Evolutionary conservation across 2,888 invertebrate genomes (phyloP).

Genomic region (Lithophane leautieri): DNA sequence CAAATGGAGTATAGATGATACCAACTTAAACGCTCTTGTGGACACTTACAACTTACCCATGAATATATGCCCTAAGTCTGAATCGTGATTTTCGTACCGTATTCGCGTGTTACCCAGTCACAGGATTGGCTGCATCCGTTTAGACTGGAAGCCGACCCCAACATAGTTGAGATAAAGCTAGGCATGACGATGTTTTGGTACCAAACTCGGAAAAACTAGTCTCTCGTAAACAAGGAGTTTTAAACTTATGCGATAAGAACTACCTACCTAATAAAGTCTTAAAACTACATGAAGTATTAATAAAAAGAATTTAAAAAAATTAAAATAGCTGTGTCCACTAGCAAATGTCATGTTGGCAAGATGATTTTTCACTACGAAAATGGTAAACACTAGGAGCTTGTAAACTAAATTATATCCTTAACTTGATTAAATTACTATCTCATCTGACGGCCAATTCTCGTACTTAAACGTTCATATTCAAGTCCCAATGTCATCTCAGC

Average conservation of each 20-base stretch:
- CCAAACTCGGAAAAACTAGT: neutral
- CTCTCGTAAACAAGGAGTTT: neutral
- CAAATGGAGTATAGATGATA: too few species aligned
- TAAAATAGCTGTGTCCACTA: conserved; percentile 37
- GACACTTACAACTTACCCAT: too few species aligned
- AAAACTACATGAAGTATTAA: conserved; percentile 5
- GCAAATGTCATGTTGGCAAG: conserved; percentile 28
- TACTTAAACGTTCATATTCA: too few species aligned
- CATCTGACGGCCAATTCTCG: neutral
- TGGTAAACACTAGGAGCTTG: neutral
- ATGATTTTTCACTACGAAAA: conserved; percentile 13
- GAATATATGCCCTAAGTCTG: too few species aligned
- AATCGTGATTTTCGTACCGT: too few species aligned
- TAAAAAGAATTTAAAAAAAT: neutral
- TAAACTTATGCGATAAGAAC: neutral
- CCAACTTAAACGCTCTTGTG: too few species aligned
- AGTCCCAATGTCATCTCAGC: too few species aligned
- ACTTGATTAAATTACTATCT: neutral
- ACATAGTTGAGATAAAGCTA: neutral
- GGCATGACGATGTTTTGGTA: neutral
- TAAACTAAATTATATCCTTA: too few species aligned
- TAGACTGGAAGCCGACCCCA: neutral
- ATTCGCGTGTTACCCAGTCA: neutral
- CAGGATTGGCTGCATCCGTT: neutral
- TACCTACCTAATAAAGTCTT: conserved; percentile 23